Base-by-base conservation (phyloP, 2,888 invertebrate species). In the Xanthostigma xanthostigma region DNA sequence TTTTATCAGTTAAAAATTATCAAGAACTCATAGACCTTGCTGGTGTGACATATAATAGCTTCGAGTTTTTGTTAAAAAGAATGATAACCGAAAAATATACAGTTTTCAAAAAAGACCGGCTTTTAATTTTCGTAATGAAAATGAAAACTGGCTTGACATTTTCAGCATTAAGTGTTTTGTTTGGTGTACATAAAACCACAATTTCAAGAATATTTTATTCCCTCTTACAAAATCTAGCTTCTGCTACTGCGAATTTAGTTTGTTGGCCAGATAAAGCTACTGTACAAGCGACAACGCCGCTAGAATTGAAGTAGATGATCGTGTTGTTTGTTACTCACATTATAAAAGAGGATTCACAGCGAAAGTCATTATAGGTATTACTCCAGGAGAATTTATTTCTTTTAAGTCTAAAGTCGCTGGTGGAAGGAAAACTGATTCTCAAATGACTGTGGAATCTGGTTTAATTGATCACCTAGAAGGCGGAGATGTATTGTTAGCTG, bases 341-440 rank as follows among this genome's bases (percentile, higher is more conserved):
- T 54, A 51, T 17, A 53, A 53, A 49, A 51, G 51, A 49, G 44
- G 33, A 27, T 52, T 53, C 17, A 53, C 54, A 0, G 53, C 47
- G 1, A 55, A 54, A 52, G 49, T 55, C 45, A 35, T 53, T 2
- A 52, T 54, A 39, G 55, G 54, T n/a, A 52, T 52, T 8, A 52
- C 51, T 44, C 54, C 53, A n/a, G 41, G 39, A 17, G 53, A 53
- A 9, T 52, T 53, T 44, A 53, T 54, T 39, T 43, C 41, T 12
- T 46, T 53, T n/a, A 51, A 45, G 44, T 54, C 53, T 9, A 46
- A 47, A 36, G 49, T 50, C 3, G 51, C 50, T 50, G 52, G 51
- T 36, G 53, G 53, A 33, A 13, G 48, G 42, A 53, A 52, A 44
- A 45, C 36, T 33, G 53, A 53, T 49, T 49, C 51, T 11, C 52